phyloP scores from a whole-genome alignment of 1,140 invertebrate genomes.

The Drosophila asahinai region DNA sequence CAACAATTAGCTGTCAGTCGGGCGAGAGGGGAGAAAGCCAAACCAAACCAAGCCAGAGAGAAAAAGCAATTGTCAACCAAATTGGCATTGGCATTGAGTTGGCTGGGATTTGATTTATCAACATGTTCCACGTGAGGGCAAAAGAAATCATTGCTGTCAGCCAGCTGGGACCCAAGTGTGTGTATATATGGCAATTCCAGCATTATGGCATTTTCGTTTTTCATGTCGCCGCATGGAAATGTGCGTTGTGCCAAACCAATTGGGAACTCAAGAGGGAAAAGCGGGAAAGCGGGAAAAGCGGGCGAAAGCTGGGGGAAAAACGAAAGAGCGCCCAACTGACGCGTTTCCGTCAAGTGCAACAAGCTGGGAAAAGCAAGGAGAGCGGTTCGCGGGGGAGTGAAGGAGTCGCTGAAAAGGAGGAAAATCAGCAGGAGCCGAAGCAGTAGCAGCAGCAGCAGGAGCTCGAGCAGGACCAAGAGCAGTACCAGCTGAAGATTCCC shows the following conservation, averaged over 20 bases:
- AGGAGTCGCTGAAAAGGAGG: constrained; percentile 3
- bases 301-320: constrained; percentile 2
- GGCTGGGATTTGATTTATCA: constrained; percentile 81
- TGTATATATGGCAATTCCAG: constrained; percentile 37
- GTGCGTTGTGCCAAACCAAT: constrained; percentile 67
- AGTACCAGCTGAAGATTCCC: constrained; percentile 54
- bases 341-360: constrained; percentile 82
- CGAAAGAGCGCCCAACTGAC: constrained; percentile 60
- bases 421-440: constrained; percentile 7
- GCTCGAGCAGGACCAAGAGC: constrained; percentile 14
- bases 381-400: constrained; percentile 12
- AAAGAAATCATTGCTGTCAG: constrained; percentile 68
- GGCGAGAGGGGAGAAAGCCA: constrained; percentile 14
- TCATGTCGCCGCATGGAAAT: constrained; percentile 74
- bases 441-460: constrained; percentile 5
- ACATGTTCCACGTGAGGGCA: constrained; percentile 72
- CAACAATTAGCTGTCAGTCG: constrained; percentile 69
- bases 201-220: constrained; percentile 79
- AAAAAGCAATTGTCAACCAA: constrained; percentile 77
- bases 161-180: constrained; percentile 63
- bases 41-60: constrained; percentile 10
- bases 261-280: constrained; percentile 27
- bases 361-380: constrained; percentile 50
- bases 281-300: neutral
- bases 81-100: constrained; percentile 81